Evolutionary conservation across 2,113 vertebrate genomes (phyloP), one percentile per base, ranked within the genome.

Genomic region (Phrynosoma blainvillii): DNA sequence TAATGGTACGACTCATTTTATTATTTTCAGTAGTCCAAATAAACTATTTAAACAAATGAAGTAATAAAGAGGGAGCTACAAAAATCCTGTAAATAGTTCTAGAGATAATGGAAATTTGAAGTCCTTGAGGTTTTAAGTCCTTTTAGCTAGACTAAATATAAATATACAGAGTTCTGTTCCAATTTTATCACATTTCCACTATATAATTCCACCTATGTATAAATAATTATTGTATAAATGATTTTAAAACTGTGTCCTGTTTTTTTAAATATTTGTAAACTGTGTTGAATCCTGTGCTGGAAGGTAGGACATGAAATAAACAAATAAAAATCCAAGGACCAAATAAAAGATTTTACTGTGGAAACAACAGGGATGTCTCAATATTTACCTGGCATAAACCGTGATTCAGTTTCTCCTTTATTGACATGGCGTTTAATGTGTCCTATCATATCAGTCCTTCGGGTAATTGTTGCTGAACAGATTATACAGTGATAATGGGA

Each of bases 401-500:
- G 98, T 66, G 98, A 98, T 82, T 98, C 97, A 0, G 98, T 99
- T 95, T 99, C 99, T 84, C 98, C 98, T 94, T 98, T 99, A 94
- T 99, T 99, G 84, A 98, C 94, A 2, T 99, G 99, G 2, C 98
- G 97, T 68, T 98, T 99, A 40, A 99, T 95, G 92, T 99, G 99
- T 87, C 98, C 97, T 83, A 99, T 92, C 98, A 99, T 99, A 94
- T 99, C 98, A 0, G 98, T 98, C 92, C 98, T 98, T 0, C 98
- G 96, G 10, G 96, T 95, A 84, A 99, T 99, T 3, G 98, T 99
- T 76, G 97, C 98, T 2, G 98, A 98, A 83, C 99, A 99, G 89
- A 99, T 98, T 84, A 99, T 97, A 12, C 99, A 99, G 93, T 99
- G 98, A 92, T 99, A 99, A 95, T 99, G 99, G 52, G 98, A 98